Conservation (phyloP, 1,140 invertebrate genomes). For the Drosophila oshimai region DNA sequence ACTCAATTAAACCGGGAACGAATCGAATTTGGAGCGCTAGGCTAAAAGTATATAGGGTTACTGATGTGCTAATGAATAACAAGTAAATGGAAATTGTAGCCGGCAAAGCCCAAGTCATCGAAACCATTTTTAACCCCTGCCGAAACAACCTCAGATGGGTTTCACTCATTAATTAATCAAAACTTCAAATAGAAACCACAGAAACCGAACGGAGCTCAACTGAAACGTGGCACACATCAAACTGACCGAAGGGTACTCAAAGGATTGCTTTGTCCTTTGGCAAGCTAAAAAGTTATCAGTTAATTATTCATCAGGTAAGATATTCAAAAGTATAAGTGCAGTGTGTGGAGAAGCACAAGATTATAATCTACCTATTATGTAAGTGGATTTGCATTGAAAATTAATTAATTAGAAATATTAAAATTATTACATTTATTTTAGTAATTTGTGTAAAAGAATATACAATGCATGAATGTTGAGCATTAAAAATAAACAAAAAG, state of each 20-base stretch:
- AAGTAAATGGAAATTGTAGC: neutral
- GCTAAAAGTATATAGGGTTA: constrained; percentile 22
- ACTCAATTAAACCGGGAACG: constrained; percentile 62
- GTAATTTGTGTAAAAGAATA: neutral
- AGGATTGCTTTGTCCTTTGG: constrained; percentile 31
- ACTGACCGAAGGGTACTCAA: constrained; percentile 47
- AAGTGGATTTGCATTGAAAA: too few relatives aligned
- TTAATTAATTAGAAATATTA: neutral
- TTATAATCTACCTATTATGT: neutral
- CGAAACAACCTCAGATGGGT: constrained; percentile 4
- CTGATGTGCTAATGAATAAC: constrained; percentile 53
- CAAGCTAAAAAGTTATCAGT: constrained; percentile 52
- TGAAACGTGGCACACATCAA: constrained; percentile 43
- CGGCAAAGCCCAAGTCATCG: neutral
- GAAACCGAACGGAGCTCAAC: neutral
- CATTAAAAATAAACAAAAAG: too few relatives aligned
- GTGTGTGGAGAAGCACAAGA: neutral
- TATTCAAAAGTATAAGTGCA: constrained; percentile 8
- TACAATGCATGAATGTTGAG: neutral
- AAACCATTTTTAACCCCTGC: constrained; percentile 20
- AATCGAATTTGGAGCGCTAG: constrained; percentile 15
- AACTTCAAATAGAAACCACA: constrained; percentile 50
- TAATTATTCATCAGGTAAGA: constrained; percentile 68
- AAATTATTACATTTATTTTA: too few relatives aligned
- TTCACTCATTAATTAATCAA: constrained; percentile 63